Base-by-base conservation (phyloP, 1,140 invertebrate species). In the Palaemon carinicauda region DNA sequence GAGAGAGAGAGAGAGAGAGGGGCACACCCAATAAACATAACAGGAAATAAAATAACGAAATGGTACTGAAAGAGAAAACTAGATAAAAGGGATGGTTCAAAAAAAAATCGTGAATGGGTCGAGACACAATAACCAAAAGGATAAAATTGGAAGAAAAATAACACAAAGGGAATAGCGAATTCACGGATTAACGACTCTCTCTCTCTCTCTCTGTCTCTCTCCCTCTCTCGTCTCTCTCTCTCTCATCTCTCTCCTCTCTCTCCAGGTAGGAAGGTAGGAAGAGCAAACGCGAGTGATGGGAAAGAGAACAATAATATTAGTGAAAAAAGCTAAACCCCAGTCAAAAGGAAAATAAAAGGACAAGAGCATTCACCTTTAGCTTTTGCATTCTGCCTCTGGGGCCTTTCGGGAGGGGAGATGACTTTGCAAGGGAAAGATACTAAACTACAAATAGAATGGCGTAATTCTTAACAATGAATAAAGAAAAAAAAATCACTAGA, bases 171-270 rank as follows among this genome's bases (percentile, higher is more conserved):
- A 17, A 33, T 29, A 73, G 24, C 24, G 24, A 73, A 29, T 73
- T 19, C 4, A 41, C 29, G 69, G 19, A 73, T 24, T 17, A 29
- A 73, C 0, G 17, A 29, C 60, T 69, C 60, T 69, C 60, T 69
- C 60, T 69, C 60, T 69, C 60, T 69, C 60, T 69, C 60, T 69
- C 60, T 69, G 15, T 69, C 60, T 69, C 60, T 69, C 60, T 69
- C 60, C n/a, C 60, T 69, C 60, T 69, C 60, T 69, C 60, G n/a
- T 69, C 60, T 69, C 60, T 69, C 60, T 69, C 19, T 69, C 60
- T 65, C 60, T 65, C n/a, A n/a, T n/a, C n/a, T n/a, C n/a, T n/a
- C n/a, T n/a, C n/a, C n/a, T n/a, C 60, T 65, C 9, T 65, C 33
- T 41, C 56, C 3, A 15, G n/a, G 12, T 33, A 21, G 41, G 21